Base-by-base conservation (phyloP, 2,113 vertebrate species). In the Pelobates fuscus region DNA sequence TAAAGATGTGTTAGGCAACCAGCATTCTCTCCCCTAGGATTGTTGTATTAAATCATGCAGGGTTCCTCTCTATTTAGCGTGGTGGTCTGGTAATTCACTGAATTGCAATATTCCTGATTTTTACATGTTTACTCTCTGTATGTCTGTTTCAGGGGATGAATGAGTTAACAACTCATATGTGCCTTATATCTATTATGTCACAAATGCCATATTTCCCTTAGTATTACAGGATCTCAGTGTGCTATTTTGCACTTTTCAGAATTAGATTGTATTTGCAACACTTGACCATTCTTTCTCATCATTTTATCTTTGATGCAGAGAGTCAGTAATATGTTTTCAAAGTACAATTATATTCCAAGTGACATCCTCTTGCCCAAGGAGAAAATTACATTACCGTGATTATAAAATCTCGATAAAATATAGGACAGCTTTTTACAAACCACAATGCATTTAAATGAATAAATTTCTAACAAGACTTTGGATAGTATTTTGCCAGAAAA, bases 271-370 rank as follows among this genome's bases (percentile, higher is more conserved):
- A 59, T 37, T 55, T 58, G 29, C 30, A 6, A 44, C 37, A 60
- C 68, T 70, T 70, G 24, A 57, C 20, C 12, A 24, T 70, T 59
- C 10, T 44, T 60, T n/a, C 6, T 71, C 25, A 21, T 23, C 57
- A 43, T 60, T 61, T 23, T 71, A 41, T 61, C 55, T 71, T 71
- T 71, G 54, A 70, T 58, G 69, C 37, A 5, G 10, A 61, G 32
- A 44, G 23, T 44, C 30, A 46, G 12, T 60, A 37, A 71, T 57
- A 29, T 54, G 26, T 25, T 71, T 71, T 71, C 20, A 61, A 71
- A 25, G 43, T 71, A 49, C 58, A 15, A 61, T 60, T 46, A 71
- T 71, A 7, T 61, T 18, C 37, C 2, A 2, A 60, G 59, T 71
- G 69, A 61, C 27, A 18, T 26, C 55, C 55, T 71, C 55, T 43